Evolutionary conservation across 2,888 invertebrate genomes (phyloP).

Genomic region (Lissocephala sabroskyi): DNA sequence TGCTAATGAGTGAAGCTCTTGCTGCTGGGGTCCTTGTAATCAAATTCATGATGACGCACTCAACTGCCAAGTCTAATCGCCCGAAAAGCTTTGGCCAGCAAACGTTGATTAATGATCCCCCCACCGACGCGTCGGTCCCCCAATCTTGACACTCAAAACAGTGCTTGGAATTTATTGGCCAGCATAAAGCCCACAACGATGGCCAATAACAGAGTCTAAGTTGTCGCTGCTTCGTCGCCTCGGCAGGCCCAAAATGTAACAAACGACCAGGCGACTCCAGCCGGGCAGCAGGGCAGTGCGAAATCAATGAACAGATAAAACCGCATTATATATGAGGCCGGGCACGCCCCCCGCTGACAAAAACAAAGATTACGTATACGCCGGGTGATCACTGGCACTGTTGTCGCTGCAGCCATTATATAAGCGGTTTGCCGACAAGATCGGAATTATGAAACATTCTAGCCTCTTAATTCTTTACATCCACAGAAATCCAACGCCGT

Average conservation of each 20-base stretch:
- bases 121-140: constrained; percentile 36
- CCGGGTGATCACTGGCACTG: constrained; percentile 20
- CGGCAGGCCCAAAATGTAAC: not conserved
- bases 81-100: not conserved
- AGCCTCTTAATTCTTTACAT: no score
- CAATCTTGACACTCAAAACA: constrained; percentile 51
- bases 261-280: not conserved
- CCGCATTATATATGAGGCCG: not conserved
- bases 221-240: constrained; percentile 6
- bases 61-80: constrained; percentile 4
- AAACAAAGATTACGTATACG: constrained; percentile 32
- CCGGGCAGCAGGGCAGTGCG: not conserved
- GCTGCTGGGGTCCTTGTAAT: not conserved
- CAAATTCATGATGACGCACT: not conserved
- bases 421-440: not conserved
- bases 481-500: no score
- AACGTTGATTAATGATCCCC: constrained; percentile 39
- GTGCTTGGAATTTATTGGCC: constrained; percentile 46
- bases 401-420: not conserved
- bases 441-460: constrained; percentile 27
- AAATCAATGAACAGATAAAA: constrained; percentile 29
- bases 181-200: constrained; percentile 30
- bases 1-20: constrained; percentile 3
- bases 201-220: not conserved
- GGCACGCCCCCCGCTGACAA: not conserved